Conservation (phyloP, 2,888 invertebrate genomes). For the Stegophylla sp. region DNA sequence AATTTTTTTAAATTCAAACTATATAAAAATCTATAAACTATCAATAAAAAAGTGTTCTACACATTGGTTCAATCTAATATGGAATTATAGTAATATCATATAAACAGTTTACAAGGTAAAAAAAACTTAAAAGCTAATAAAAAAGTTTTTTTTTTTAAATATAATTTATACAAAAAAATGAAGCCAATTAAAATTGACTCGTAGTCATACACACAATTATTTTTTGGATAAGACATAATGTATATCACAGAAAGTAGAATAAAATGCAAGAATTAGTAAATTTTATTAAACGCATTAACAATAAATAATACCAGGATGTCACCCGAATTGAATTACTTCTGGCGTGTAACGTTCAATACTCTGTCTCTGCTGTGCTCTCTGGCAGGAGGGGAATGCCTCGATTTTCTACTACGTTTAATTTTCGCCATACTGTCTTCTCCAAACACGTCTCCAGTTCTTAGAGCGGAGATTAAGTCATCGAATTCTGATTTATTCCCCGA, state of each 20-base stretch:
- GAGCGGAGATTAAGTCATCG: conserved; percentile 92
- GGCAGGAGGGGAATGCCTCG: conserved; percentile 73
- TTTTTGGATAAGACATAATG: conserved; percentile 40
- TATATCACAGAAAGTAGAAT: conserved; percentile 55
- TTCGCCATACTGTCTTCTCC: conserved; percentile 91
- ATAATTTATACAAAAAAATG: conserved; percentile 14
- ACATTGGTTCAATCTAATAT: conserved; percentile 25
- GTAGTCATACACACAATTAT: conserved; percentile 32
- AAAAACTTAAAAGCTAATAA: conserved; percentile 30
- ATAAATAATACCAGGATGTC: not conserved
- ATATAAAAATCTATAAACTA: conserved; percentile 36
- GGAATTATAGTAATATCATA: conserved; percentile 29
- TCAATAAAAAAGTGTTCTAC: conserved; percentile 20
- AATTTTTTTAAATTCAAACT: conserved; percentile 7
- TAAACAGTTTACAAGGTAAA: conserved; percentile 26
- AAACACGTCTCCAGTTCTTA: conserved; percentile 93
- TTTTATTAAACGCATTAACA: conserved; percentile 20
- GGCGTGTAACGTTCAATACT: conserved; percentile 61
- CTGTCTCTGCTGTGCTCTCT: conserved; percentile 74
- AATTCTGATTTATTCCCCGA: conserved; percentile 73
- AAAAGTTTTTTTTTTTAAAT: not conserved
- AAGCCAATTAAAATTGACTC: conserved; percentile 25
- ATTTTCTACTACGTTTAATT: conserved; percentile 79
- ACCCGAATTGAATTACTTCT: conserved; percentile 46
- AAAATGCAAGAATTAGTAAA: conserved; percentile 34